Base-by-base conservation (phyloP, 2,888 invertebrate species). In the Tetranychus piercei region DNA sequence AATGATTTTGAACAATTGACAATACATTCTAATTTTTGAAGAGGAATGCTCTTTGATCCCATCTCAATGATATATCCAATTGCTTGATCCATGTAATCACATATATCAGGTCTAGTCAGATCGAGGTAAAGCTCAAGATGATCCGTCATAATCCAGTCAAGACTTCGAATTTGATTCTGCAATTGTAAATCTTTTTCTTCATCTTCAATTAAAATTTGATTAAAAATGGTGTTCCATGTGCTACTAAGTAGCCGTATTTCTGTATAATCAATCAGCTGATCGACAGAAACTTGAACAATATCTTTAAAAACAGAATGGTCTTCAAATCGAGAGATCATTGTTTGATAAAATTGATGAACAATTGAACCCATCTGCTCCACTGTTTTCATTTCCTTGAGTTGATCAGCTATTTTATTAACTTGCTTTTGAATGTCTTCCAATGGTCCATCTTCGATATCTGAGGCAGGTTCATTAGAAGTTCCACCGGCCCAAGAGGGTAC, bases 61-160 rank as follows among this genome's bases (percentile, higher is more conserved):
- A 99, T 91, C 79, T 93, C 94, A 79, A 94, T 87, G 78, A 94
- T 84, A 83, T 92, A 93, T 89, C 90, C 92, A 79, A 95, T 95
- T 67, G 95, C 93, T 78, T 89, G 88, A 81, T 95, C 95, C n/a
- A 95, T 88, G 75, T 92, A 85, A 80, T 91, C 90, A n/a, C 93
- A 84, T 9, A 94, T 92, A 80, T 88, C 88, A 0, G 90, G 86
- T 81, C 89, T 88, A 9, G 88, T 87, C 81, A 94, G 90, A 81
- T 94, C 91, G 77, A 99, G 89, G 79, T 89, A 88, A 80, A 95
- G 94, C 80, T 95, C 95, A 75, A 99, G 86, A 83, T 95, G 94
- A 77, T 90, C 88, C 73, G 93, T 90, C 76, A 92, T 92, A 9
- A 99, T 92, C 99, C 99, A 99, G 82, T 92, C 91, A 75, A 99